Percentiles rank a stretch among this genome's conserved stretches.
Evolutionary conservation across 2,797 vertebrate species (phyloP).

Genomic region (Pipistrellus nathusii): DNA sequence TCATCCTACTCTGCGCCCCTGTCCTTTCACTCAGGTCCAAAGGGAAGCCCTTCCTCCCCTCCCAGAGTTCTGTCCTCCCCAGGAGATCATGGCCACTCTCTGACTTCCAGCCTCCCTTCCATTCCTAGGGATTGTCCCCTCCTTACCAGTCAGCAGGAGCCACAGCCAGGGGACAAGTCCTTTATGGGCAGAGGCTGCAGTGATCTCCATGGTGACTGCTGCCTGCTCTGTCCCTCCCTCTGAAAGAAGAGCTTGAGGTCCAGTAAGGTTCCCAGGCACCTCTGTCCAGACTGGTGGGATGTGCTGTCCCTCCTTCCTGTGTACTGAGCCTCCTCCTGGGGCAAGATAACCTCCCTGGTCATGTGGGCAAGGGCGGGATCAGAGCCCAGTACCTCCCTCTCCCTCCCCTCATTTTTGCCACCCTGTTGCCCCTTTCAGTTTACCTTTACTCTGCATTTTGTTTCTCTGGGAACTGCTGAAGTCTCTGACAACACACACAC

Average conservation of each 20-base stretch:
- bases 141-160: conserved; percentile 30
- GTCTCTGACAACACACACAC: neutral
- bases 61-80: neutral
- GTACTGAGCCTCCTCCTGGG: neutral
- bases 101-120: too few species aligned
- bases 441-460: neutral
- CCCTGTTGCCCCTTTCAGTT: neutral
- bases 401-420: too few species aligned
- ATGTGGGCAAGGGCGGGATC: neutral
- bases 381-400: neutral
- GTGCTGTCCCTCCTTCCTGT: neutral
- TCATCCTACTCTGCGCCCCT: neutral
- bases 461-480: neutral
- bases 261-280: neutral
- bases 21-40: neutral
- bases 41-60: too few species aligned
- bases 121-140: neutral
- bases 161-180: fast-evolving
- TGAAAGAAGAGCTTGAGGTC: neutral
- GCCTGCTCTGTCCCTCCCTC: neutral
- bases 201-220: neutral
- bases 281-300: too few species aligned
- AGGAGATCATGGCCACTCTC: neutral
- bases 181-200: fast-evolving
- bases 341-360: neutral